Evolutionary conservation across 2,113 vertebrate species (phyloP).

Genomic region (Chionomys nivalis): DNA sequence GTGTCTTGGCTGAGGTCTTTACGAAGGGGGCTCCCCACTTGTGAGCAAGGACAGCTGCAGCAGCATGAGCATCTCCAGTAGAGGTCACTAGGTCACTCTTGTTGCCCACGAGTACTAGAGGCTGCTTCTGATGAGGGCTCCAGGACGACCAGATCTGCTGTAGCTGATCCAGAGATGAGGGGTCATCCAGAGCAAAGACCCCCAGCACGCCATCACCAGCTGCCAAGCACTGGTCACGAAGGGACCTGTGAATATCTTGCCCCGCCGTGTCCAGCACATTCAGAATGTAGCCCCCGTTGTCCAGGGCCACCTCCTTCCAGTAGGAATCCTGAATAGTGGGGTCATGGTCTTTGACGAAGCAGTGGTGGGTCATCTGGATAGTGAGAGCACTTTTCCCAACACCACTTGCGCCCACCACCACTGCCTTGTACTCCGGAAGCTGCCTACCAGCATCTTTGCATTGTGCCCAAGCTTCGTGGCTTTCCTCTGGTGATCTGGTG

Average conservation of each 20-base stretch:
- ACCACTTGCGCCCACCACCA: constrained; percentile 51
- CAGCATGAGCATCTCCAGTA: neutral
- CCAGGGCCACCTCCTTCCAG: constrained; percentile 82
- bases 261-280: constrained; percentile 85
- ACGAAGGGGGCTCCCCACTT: constrained; percentile 66
- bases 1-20: constrained; percentile 72
- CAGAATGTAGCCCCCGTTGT: constrained; percentile 76
- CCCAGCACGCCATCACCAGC: constrained; percentile 93
- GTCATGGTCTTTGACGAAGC: constrained; percentile 72
- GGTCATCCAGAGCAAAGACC: constrained; percentile 93
- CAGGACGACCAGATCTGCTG: constrained; percentile 67
- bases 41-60: constrained; percentile 41
- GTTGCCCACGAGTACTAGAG: constrained; percentile 75
- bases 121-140: constrained; percentile 39
- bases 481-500: constrained; percentile 23
- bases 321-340: constrained; percentile 83
- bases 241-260: constrained; percentile 85
- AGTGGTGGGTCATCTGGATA: constrained; percentile 69
- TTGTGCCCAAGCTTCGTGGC: neutral
- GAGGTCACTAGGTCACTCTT: constrained; percentile 63
- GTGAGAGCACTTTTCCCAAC: constrained; percentile 71
- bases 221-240: constrained; percentile 93
- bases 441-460: neutral
- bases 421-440: constrained; percentile 69
- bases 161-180: constrained; percentile 88